Base-by-base conservation (phyloP, 2,888 invertebrate species). In the Candidula unifasciata region DNA sequence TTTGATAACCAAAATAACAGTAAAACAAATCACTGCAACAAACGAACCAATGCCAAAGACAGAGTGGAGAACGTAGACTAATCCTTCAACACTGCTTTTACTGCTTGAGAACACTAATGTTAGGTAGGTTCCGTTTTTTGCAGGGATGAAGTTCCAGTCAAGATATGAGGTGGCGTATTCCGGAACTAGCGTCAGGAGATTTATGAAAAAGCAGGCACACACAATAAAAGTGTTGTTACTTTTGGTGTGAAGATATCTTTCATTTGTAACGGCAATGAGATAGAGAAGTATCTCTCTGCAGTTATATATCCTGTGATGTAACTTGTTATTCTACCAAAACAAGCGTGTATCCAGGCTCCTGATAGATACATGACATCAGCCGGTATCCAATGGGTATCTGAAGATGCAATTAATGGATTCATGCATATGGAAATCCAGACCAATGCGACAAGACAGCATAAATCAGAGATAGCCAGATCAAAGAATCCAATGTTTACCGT, bases 301-400 rank as follows among this genome's bases (percentile, higher is more conserved):
- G 82, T 82, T 18, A 82, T 76, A 27, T 68, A 82, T 8, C 21
- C 82, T 1, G 82, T 82, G 76, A 82, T 74, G 16, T 27, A 82
- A 27, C 44, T 37, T 13, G 82, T 76, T 16, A 82, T 82, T 60
- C 82, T 35, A 27, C 60, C 30, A 66, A 82, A 82, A 52, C 74
- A 74, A 33, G 21, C 64, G 27, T 74, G 74, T 18, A 74, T 74
- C 74, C 37, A 37, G 2, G 35, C 76, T 13, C 64, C 44, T 37
- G 74, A 74, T 27, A 82, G 18, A 64, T 82, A 71, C 82, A 74
- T 57, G 16, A 82, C 76, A 5, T 74, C 64, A 18, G 37, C n/a
- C 33, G 76, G 44, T 16, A 30, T n/a, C 27, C 74, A 74, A 3
- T 27, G 44, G 3, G 60, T 8, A 18, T 30, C 64, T 0, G 66